Base-by-base conservation (phyloP, 2,113 vertebrate genomes). In the Boleophthalmus pectinirostris region DNA sequence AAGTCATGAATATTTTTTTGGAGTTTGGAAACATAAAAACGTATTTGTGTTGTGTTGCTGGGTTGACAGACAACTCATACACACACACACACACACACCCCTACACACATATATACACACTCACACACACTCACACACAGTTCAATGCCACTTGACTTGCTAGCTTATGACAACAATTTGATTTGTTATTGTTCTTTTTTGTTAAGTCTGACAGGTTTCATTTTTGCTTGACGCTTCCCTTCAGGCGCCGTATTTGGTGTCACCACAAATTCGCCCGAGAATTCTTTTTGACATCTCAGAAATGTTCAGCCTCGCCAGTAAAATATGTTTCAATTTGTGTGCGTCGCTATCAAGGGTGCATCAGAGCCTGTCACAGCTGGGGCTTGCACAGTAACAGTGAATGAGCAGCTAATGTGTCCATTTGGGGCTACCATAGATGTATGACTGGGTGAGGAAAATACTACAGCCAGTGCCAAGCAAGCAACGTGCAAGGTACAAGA, bases 131-230 rank as follows among this genome's bases (percentile, higher is more conserved):
- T 5, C 29, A 43, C 33, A 72, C 20, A 6, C 8, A 25, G 21
- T 72, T 70, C 57, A 77, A 77, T 81, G 78, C 78, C 71, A 67
- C 70, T 58, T 61, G 43, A 70, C 77, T 70, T 57, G 29, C 16
- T 63, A 78, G 68, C 73, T 68, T 75, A 49, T 79, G 71, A 85
- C 72, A 85, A 63, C 56, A 56, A 76, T 76, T 82, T 77, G 83
- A 84, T 84, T 76, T 71, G 71, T 81, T 79, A 74, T 69, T 78
- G 71, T 80, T 35, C 65, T 9, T 68, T 77, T 79, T 33, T 64
- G 77, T 78, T 60, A 66, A 60, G 21, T n/a, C 5, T 70, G 81
- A 70, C 73, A 82, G 47, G 53, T 75, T 81, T 83, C 68, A 56
- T 76, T 75, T 81, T 68, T 57, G 46, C 18, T 23, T 47, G 77